Evolutionary conservation across 2,113 vertebrate species (phyloP).

Genomic region (Sturnira hondurensis): DNA sequence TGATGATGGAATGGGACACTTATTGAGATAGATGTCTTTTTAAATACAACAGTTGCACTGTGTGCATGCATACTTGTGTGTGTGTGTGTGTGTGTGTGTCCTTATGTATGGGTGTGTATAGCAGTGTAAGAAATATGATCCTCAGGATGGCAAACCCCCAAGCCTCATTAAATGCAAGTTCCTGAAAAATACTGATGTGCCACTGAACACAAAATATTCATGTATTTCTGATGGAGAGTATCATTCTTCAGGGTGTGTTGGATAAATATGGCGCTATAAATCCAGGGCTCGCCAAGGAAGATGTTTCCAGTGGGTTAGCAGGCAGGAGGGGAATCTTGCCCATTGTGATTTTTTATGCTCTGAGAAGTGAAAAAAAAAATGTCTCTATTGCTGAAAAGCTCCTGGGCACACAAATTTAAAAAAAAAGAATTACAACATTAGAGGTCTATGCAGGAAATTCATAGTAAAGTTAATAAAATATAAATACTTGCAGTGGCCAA

Average conservation of each 20-base stretch:
- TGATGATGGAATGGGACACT: background rate
- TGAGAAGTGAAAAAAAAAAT: background rate
- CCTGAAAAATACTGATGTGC: slow-evolving; percentile 7
- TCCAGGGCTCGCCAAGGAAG: background rate
- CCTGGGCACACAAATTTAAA: background rate
- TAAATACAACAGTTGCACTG: background rate
- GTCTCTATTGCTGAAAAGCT: background rate
- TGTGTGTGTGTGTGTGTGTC: background rate
- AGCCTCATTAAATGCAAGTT: background rate
- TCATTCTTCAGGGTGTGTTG: background rate
- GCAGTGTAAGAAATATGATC: background rate
- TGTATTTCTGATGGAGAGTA: background rate
- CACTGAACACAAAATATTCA: background rate
- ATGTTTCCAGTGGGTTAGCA: background rate
- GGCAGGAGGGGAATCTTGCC: background rate
- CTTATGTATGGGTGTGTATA: background rate
- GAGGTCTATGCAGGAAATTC: background rate
- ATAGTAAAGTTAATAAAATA: background rate
- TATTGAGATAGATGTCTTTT: background rate
- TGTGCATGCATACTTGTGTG: background rate
- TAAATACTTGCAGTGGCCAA: background rate
- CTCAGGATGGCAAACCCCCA: background rate
- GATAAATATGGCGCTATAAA: background rate
- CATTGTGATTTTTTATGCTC: slow-evolving; percentile 16
- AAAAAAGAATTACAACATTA: background rate